Evolutionary conservation across 2,888 invertebrate species (phyloP), one percentile per base, ranked within the genome.

Genomic region (Agriopis aurantiaria): DNA sequence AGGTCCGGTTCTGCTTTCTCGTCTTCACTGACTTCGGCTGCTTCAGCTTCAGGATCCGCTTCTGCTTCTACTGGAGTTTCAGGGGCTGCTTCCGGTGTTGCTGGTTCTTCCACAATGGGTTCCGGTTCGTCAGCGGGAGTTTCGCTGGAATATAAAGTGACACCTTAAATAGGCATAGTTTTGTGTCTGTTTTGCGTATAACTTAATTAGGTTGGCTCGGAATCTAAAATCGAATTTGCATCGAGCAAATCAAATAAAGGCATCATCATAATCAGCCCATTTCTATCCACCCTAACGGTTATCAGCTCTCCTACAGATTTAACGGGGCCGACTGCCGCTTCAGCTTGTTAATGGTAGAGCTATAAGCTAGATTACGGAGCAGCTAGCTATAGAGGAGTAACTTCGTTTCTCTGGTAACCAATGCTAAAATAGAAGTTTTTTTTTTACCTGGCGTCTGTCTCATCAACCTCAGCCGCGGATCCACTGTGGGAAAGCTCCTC

Each of bases 401-500:
- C 33, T 33, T 33, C 5, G 33, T 3, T 33, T 33, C 1, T 33
- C 33, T 33, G 33, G 5, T 1, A 33, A 33, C 3, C 33, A 33
- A 33, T 0, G 33, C 33, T 3, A 33, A 3, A 5, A 33, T 33
- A 33, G 33, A 5, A 33, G n/a, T n/a, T n/a, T n/a, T n/a, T n/a
- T n/a, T n/a, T n/a, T n/a, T 81, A 92, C 88, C 88, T 89, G 74
- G 86, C 80, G 79, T 93, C 93, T 73, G 81, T 86, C 46, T 90
- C 93, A 77, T 86, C 85, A 40, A 88, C 82, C 68, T 92, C 92
- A 61, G 87, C 90, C 66, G 91, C 87, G 60, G 93, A 89, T 67
- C 89, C 88, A 80, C 92, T 90, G 74, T 88, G 86, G 74, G 89
- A 88, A n/a, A 95, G 88, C 81, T 95, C 96, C 78, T 95, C 95